Conservation (phyloP, 2,113 vertebrate species). For the Lampris incognitus region DNA sequence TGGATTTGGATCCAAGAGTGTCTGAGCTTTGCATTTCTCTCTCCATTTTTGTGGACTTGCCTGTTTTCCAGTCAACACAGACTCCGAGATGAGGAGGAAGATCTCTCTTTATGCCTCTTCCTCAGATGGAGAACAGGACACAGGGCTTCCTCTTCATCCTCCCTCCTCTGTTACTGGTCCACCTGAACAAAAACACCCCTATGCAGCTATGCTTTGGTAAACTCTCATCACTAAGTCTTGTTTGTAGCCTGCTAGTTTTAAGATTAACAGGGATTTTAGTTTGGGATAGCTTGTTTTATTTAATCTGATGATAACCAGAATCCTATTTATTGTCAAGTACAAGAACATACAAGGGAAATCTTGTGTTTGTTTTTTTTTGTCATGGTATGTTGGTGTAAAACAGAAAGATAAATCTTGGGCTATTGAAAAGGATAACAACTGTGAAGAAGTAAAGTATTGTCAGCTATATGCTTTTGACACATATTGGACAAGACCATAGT, state of each 20-base stretch:
- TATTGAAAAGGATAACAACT: too few relatives aligned
- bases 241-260: background rate
- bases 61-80: constrained; percentile 1
- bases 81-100: constrained; percentile 33
- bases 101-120: constrained; percentile 36
- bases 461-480: too few relatives aligned
- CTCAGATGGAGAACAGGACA: constrained; percentile 23
- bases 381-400: too few relatives aligned
- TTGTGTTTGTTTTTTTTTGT: too few relatives aligned
- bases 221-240: background rate
- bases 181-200: constrained; percentile 39
- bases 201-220: constrained; percentile 53
- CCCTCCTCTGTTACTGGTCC: background rate
- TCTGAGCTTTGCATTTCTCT: background rate
- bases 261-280: background rate
- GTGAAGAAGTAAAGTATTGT: too few relatives aligned
- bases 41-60: background rate
- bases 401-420: too few relatives aligned
- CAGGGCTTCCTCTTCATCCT: background rate
- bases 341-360: too few relatives aligned
- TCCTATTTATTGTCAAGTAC: too few relatives aligned
- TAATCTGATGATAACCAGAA: too few relatives aligned
- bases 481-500: too few relatives aligned
- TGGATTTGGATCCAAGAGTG: background rate
- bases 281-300: too few relatives aligned